Conservation (phyloP, 2,113 vertebrate species). For the human region DNA sequence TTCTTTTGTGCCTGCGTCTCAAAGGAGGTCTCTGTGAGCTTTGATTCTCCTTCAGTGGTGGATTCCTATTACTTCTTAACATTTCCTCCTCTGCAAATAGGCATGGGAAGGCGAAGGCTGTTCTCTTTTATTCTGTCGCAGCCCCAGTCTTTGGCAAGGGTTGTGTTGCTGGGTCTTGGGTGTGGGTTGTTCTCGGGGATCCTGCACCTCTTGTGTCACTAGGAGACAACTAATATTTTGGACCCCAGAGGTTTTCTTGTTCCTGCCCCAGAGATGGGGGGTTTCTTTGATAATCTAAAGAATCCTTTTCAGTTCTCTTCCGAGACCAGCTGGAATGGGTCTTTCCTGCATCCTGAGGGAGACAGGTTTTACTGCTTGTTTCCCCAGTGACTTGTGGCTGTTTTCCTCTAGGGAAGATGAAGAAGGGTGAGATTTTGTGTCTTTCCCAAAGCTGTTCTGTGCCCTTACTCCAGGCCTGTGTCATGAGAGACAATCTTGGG, state of each 20-base stretch:
- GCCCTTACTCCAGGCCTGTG: background rate
- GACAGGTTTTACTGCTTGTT: background rate
- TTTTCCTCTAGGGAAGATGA: no score
- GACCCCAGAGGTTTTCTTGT: background rate
- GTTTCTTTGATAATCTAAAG: no score
- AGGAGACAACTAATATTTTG: background rate
- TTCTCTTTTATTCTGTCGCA: background rate
- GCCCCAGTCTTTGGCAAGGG: background rate
- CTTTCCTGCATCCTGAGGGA: background rate
- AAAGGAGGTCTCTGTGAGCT: background rate
- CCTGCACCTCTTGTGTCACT: background rate
- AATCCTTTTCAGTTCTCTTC: background rate
- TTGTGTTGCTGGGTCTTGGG: background rate
- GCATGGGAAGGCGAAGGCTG: background rate
- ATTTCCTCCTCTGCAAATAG: background rate
- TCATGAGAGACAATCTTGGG: no score
- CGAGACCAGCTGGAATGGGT: background rate
- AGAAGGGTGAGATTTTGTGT: background rate
- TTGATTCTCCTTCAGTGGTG: background rate
- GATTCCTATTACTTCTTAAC: background rate
- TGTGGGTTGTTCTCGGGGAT: background rate
- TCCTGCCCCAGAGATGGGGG: no score
- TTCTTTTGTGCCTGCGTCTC: background rate
- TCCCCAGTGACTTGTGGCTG: background rate
- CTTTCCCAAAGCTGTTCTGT: background rate